These are phyloP conservation scores for Pipa parva DNA, from an alignment of 2,113 vertebrate genomes.

Conservation along the genomic window DNA sequence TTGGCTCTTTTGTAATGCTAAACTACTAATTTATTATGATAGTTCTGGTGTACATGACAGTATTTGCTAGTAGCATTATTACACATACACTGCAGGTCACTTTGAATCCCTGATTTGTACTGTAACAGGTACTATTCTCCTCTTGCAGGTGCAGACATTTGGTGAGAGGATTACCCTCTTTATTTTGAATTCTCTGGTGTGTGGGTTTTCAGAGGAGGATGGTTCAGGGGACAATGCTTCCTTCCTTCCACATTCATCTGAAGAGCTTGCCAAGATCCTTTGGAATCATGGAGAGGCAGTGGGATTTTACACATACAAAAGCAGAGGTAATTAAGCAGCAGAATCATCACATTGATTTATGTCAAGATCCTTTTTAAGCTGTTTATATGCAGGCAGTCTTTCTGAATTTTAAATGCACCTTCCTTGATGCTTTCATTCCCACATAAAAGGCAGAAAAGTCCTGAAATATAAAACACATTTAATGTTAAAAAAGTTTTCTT, in stretches of 20 bases:
- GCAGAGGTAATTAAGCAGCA: conserved; percentile 69
- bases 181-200: conserved; percentile 80
- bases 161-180: conserved; percentile 84
- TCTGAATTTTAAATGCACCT: too few relatives aligned
- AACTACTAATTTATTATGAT: conserved; percentile 18
- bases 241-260: conserved; percentile 78
- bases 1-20: too few relatives aligned
- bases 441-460: too few relatives aligned
- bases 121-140: conserved; percentile 14
- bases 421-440: too few relatives aligned
- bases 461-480: too few relatives aligned
- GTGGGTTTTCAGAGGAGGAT: conserved; percentile 68
- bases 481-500: too few relatives aligned
- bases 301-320: conserved; percentile 85
- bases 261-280: conserved; percentile 79
- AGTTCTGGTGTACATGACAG: too few relatives aligned
- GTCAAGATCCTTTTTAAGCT: too few relatives aligned
- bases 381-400: too few relatives aligned
- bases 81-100: too few relatives aligned
- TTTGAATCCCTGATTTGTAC: not conserved
- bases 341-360: not conserved
- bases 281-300: conserved; percentile 76
- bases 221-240: conserved; percentile 48
- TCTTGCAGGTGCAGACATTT: conserved; percentile 77
- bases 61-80: too few relatives aligned